phyloP scores from a whole-genome alignment of 2,888 invertebrate species.

The Zygogramma bicolorata region DNA sequence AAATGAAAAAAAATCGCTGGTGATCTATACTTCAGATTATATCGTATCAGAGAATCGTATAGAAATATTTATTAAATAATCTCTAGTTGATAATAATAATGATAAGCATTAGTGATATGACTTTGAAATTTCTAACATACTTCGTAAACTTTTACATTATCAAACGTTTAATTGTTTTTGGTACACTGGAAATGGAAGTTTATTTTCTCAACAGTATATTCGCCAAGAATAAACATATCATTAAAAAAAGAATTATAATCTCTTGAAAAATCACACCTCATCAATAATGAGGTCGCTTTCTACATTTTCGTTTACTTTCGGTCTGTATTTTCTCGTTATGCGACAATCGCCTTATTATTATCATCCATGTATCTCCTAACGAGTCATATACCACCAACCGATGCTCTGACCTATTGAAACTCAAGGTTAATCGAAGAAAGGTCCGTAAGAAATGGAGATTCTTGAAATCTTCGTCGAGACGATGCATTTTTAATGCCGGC shows the following conservation, averaged over 20 bases:
- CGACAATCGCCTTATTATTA: conserved; percentile 14
- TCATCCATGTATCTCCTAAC: background rate
- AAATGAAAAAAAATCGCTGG: too few species aligned
- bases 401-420: conserved; percentile 16
- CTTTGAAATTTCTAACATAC: too few species aligned
- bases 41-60: too few species aligned
- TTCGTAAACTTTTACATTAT: too few species aligned
- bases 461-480: background rate
- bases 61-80: too few species aligned
- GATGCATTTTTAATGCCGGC: background rate
- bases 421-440: conserved; percentile 21
- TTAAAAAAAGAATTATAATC: background rate
- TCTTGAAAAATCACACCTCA: background rate
- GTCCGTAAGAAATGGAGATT: background rate
- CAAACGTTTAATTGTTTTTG: too few species aligned
- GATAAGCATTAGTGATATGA: too few species aligned
- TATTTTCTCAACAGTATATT: too few species aligned
- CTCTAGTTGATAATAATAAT: too few species aligned
- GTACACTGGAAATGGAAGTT: too few species aligned
- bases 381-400: conserved; percentile 18
- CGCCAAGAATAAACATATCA: too few species aligned
- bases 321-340: background rate
- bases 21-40: too few species aligned
- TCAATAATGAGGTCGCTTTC: background rate
- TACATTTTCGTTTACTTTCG: background rate